phyloP scores from a whole-genome alignment of 92 coral and sea anemone species.

The Actinernus sp. region DNA sequence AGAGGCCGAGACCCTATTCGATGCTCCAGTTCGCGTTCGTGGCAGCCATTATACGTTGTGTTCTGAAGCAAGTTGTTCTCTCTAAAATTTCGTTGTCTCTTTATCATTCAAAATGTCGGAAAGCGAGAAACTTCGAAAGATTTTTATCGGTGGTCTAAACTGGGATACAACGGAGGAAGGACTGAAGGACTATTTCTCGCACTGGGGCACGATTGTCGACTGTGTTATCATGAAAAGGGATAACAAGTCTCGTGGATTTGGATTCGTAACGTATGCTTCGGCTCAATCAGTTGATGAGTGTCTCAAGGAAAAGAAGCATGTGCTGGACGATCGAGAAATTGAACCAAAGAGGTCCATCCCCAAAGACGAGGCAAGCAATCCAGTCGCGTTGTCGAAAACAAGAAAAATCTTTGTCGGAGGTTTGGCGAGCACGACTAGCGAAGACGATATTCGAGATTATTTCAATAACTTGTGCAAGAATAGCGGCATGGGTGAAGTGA shows the following conservation, averaged over 20 bases:
- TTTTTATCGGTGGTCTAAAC: slow-evolving; percentile 95
- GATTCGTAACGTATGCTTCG: slow-evolving; percentile 90
- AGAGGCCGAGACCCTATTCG: too few relatives aligned
- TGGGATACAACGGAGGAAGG: slow-evolving; percentile 89
- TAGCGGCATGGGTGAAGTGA: slow-evolving; percentile 83
- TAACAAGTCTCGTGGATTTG: slow-evolving; percentile 95
- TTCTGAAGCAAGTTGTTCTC: too few relatives aligned
- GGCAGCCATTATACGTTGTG: too few relatives aligned
- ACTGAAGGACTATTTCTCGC: slow-evolving; percentile 87
- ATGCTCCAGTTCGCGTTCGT: too few relatives aligned
- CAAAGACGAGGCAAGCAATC: slow-evolving; percentile 81
- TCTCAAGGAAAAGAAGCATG: slow-evolving; percentile 71
- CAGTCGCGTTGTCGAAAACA: slow-evolving; percentile 64
- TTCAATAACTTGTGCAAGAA: slow-evolving; percentile 75
- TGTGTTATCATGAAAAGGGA: slow-evolving; percentile 92
- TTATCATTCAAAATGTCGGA: slow-evolving; percentile 50
- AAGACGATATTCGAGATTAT: slow-evolving; percentile 87
- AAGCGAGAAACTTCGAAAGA: slow-evolving; percentile 89
- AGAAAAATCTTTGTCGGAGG: slow-evolving; percentile 96
- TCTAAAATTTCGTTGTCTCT: too few relatives aligned
- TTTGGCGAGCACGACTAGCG: slow-evolving; percentile 93
- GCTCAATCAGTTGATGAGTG: slow-evolving; percentile 89
- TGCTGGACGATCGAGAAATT: slow-evolving; percentile 88
- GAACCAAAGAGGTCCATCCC: slow-evolving; percentile 99
- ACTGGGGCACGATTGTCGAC: slow-evolving; percentile 96